These are phyloP conservation scores for Sarcophaga caerulescens DNA, from an alignment of 2,888 invertebrate species.

Conservation along the genomic window DNA sequence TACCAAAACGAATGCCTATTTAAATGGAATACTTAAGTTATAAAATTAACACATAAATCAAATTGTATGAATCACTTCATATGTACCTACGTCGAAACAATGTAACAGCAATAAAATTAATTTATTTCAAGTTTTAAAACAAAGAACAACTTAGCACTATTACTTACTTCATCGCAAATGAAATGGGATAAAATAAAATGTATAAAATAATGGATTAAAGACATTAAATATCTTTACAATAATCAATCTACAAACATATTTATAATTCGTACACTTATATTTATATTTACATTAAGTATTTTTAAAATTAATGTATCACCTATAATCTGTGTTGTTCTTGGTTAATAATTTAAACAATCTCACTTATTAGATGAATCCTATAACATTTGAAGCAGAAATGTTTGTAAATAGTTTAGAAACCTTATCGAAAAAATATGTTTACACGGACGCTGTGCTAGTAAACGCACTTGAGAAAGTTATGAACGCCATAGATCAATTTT, in stretches of 20 bases:
- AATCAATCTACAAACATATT: too few species aligned
- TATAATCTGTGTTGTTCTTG: neutral
- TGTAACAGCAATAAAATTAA: neutral
- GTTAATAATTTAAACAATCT: neutral
- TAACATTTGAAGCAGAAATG: slow-evolving; percentile 74
- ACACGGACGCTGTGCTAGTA: slow-evolving; percentile 73
- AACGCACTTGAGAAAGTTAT: slow-evolving; percentile 73
- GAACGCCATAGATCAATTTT: slow-evolving; percentile 73
- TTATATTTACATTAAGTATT: too few species aligned
- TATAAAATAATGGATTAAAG: too few species aligned
- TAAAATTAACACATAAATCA: too few species aligned
- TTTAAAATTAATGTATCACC: neutral
- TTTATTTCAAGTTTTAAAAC: too few species aligned
- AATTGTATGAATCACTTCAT: neutral
- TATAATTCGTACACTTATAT: too few species aligned
- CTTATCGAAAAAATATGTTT: slow-evolving; percentile 58
- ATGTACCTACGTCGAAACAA: neutral
- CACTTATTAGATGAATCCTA: slow-evolving; percentile 73
- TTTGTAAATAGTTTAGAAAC: slow-evolving; percentile 73
- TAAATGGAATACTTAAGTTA: too few species aligned
- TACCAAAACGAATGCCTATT: too few species aligned
- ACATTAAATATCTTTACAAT: too few species aligned
- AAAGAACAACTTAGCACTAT: too few species aligned
- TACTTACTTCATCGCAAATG: too few species aligned
- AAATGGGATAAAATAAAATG: too few species aligned